A percentile compares a stretch with the other conserved stretches of the same genome.
Evolutionary conservation across 2,888 invertebrate species (phyloP).

Genomic region (Melipona bicolor): DNA sequence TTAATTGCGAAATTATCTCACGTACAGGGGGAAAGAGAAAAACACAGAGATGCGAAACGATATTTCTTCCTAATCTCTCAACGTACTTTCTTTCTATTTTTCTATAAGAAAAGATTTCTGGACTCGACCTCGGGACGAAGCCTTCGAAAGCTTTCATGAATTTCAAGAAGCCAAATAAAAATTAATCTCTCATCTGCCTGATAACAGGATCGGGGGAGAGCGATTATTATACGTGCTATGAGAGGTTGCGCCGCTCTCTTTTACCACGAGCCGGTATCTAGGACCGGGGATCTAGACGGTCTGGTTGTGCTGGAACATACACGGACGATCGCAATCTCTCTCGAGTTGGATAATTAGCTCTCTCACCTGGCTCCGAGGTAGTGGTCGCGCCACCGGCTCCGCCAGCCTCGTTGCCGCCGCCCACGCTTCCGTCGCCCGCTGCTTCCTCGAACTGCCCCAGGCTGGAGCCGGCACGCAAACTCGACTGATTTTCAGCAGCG

Average conservation of each 20-base stretch:
- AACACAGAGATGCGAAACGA: no score
- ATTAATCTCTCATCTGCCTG: slow-evolving; percentile 8
- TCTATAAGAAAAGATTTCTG: no score
- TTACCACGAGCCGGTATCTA: slow-evolving; percentile 14
- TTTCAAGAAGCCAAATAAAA: background rate
- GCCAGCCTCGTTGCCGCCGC: slow-evolving; percentile 46
- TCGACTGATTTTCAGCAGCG: slow-evolving; percentile 73
- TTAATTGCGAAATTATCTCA: no score
- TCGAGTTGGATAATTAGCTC: slow-evolving; percentile 35
- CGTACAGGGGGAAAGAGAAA: no score
- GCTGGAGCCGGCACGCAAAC: slow-evolving; percentile 76
- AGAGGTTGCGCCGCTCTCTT: slow-evolving; percentile 4
- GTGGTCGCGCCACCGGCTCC: slow-evolving; percentile 82
- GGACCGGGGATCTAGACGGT: slow-evolving; percentile 6
- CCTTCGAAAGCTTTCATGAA: background rate
- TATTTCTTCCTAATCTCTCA: no score
- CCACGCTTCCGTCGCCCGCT: slow-evolving; percentile 68
- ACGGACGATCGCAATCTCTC: slow-evolving; percentile 39
- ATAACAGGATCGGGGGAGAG: background rate
- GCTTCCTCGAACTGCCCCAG: slow-evolving; percentile 75
- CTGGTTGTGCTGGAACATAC: background rate
- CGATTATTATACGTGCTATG: slow-evolving; percentile 5
- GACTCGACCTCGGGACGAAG: background rate
- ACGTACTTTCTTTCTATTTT: background rate
- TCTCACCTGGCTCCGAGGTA: slow-evolving; percentile 82